Percentiles rank a stretch among this genome's conserved stretches.
Evolutionary conservation across 1,140 invertebrate species (phyloP).

Genomic region (Xylocopa sonorina): DNA sequence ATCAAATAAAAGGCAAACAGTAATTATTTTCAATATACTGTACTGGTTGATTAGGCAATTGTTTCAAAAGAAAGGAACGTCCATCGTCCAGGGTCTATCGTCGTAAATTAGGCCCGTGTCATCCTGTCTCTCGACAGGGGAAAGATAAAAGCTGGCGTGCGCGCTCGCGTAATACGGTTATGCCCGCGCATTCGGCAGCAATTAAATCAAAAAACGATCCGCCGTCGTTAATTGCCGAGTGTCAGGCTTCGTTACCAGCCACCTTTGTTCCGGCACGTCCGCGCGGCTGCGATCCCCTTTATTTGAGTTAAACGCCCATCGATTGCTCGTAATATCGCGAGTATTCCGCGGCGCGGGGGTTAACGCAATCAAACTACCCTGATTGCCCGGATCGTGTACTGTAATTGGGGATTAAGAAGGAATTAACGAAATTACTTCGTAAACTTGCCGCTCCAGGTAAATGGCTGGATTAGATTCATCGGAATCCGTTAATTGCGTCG

Average conservation of each 20-base stretch:
- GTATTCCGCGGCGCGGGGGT: neutral
- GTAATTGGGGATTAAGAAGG: neutral
- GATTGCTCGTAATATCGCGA: slow-evolving; percentile 34
- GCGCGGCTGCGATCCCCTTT: slow-evolving; percentile 22
- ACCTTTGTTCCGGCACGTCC: slow-evolving; percentile 31
- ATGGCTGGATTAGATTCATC: too few species aligned
- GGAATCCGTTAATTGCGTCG: too few species aligned
- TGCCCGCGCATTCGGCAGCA: slow-evolving; percentile 20
- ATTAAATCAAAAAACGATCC: slow-evolving; percentile 55
- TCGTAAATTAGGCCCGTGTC: neutral
- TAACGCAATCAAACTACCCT: slow-evolving; percentile 31
- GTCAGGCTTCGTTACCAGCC: slow-evolving; percentile 45
- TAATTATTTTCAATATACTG: neutral
- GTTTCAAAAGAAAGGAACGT: too few species aligned
- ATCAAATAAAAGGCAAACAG: too few species aligned
- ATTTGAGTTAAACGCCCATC: slow-evolving; percentile 37
- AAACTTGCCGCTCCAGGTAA: neutral
- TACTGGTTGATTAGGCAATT: neutral
- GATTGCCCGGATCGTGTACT: neutral
- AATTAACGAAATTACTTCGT: neutral
- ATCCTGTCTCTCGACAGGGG: too few species aligned
- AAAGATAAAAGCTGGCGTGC: slow-evolving; percentile 4
- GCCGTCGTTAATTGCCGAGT: slow-evolving; percentile 30
- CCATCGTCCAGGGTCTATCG: neutral
- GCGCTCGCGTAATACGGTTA: slow-evolving; percentile 13